Evolutionary conservation across 2,797 vertebrate species (phyloP).

Genomic region (Acipenser ruthenus): DNA sequence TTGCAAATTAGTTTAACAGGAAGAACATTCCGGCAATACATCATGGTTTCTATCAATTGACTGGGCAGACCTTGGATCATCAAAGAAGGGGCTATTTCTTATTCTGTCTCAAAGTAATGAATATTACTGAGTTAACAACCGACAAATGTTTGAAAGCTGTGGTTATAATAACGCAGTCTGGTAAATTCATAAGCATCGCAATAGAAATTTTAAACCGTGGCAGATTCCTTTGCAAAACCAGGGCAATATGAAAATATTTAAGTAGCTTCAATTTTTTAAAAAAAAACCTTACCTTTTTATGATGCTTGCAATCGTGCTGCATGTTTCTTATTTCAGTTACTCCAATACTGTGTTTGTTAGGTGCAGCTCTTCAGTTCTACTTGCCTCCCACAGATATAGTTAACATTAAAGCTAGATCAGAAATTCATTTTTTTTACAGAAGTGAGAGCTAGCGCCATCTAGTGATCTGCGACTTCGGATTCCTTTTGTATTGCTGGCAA

Average conservation of each 20-base stretch:
- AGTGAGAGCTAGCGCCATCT: no score
- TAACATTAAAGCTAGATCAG: no score
- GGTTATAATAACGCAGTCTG: constrained; percentile 15
- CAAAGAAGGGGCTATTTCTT: constrained; percentile 9
- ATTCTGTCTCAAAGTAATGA: constrained; percentile 9
- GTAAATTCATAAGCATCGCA: constrained; percentile 16
- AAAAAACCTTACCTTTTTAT: no score
- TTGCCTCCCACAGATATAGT: no score
- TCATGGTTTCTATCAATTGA: constrained; percentile 15
- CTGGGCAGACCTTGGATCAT: constrained; percentile 10
- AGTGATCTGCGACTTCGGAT: no score
- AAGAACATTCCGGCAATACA: constrained; percentile 18
- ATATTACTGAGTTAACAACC: constrained; percentile 7
- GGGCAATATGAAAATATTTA: constrained; percentile 22
- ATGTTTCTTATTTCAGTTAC: no score
- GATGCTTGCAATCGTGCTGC: no score
- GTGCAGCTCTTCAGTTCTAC: no score
- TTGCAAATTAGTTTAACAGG: constrained; percentile 18
- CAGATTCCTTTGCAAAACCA: constrained; percentile 23
- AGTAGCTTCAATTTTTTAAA: no score
- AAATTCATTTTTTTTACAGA: no score
- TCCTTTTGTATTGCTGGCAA: no score
- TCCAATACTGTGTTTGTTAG: no score
- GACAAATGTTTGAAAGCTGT: neutral
- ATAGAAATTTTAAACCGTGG: constrained; percentile 26